These are phyloP conservation scores for Dendronephthya gigantea DNA, from an alignment of 64 coral and sea anemone species.

Conservation along the genomic window DNA sequence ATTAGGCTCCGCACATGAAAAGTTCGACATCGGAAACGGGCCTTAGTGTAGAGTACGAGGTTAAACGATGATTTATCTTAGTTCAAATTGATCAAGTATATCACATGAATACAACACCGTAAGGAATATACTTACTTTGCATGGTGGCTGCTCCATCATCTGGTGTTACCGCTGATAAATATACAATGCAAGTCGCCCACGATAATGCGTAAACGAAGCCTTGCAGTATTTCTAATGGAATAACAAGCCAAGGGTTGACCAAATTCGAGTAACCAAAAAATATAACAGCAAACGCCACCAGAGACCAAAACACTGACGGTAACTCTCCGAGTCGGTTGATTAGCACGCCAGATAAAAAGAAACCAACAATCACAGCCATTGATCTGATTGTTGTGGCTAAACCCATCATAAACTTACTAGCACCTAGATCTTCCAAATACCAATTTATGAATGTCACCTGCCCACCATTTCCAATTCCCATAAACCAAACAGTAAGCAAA, in stretches of 20 bases:
- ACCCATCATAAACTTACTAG: conserved; percentile 70
- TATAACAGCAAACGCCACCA: conserved; percentile 45
- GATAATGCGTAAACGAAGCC: conserved; percentile 74
- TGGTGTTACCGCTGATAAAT: conserved; percentile 73
- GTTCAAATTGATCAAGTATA: too few relatives aligned
- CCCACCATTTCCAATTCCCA: conserved; percentile 69
- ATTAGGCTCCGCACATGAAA: too few relatives aligned
- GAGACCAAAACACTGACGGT: conserved; percentile 36
- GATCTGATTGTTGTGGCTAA: conserved; percentile 49
- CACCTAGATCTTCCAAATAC: conserved; percentile 88
- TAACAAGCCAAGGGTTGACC: conserved; percentile 51
- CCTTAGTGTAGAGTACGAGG: too few relatives aligned
- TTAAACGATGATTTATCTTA: too few relatives aligned
- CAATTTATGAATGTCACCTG: conserved; percentile 88
- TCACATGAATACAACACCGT: too few relatives aligned
- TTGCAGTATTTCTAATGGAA: conserved; percentile 71
- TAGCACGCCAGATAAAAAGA: conserved; percentile 52
- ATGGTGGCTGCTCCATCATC: conserved; percentile 74
- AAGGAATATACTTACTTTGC: conserved; percentile 95
- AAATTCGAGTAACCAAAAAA: conserved; percentile 58
- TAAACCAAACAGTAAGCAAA: conserved; percentile 58
- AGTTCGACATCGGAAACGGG: too few relatives aligned
- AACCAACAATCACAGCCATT: conserved; percentile 45
- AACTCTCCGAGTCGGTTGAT: conserved; percentile 41
- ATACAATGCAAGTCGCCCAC: conserved; percentile 80